A percentile compares a stretch with the other conserved stretches of the same genome.
These are phyloP conservation scores for Platycheirus rosarum DNA, from an alignment of 2,888 invertebrate species.

Conservation along the genomic window DNA sequence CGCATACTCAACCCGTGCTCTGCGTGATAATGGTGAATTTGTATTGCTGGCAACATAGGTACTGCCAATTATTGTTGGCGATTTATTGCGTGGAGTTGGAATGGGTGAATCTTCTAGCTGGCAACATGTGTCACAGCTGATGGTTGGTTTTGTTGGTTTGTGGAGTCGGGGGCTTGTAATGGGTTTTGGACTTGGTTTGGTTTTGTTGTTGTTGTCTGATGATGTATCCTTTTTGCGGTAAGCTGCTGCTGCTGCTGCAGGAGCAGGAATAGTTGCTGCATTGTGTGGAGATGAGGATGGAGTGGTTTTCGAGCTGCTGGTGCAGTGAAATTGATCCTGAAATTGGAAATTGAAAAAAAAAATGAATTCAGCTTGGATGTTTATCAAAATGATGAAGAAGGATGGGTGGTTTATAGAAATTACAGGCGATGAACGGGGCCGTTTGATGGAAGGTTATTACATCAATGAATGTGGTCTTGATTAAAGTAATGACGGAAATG, in stretches of 20 bases:
- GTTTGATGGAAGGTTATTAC: neutral
- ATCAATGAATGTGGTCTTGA: slow-evolving; percentile 13
- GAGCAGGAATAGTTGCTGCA: slow-evolving; percentile 41
- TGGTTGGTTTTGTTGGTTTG: slow-evolving; percentile 58
- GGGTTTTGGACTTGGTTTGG: slow-evolving; percentile 35
- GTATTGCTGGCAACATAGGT: slow-evolving; percentile 55
- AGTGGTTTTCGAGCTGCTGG: slow-evolving; percentile 71
- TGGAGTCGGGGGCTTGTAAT: slow-evolving; percentile 55
- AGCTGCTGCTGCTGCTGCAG: slow-evolving; percentile 33
- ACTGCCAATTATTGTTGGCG: slow-evolving; percentile 40
- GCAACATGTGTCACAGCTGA: slow-evolving; percentile 78
- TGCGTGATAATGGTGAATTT: slow-evolving; percentile 40
- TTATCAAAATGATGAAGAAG: slow-evolving; percentile 9
- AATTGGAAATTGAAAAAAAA: slow-evolving; percentile 50
- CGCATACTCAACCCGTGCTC: slow-evolving; percentile 66
- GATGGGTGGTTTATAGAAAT: neutral
- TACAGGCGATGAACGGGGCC: neutral
- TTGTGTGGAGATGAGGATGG: slow-evolving; percentile 60
- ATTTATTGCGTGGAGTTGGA: slow-evolving; percentile 73
- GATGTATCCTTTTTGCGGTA: slow-evolving; percentile 37
- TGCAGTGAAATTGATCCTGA: slow-evolving; percentile 62
- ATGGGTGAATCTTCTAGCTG: slow-evolving; percentile 72
- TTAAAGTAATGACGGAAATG: slow-evolving; percentile 21
- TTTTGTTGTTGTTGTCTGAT: slow-evolving; percentile 33
- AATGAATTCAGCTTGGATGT: slow-evolving; percentile 38